Evolutionary conservation across 2,888 invertebrate species (phyloP).

Genomic region (Nomada lathburiana): DNA sequence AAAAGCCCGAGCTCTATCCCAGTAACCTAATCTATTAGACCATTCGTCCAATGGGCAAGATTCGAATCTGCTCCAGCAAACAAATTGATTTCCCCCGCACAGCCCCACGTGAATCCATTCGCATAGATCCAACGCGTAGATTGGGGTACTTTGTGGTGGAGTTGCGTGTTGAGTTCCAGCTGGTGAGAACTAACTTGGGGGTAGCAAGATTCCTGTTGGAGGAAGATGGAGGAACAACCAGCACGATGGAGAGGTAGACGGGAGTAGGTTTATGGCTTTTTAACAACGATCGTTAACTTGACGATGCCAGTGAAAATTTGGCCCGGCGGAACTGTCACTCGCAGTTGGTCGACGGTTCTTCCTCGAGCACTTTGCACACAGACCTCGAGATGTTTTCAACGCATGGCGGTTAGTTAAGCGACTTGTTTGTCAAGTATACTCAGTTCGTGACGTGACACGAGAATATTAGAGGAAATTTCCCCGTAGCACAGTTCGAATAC

Average conservation of each 20-base stretch:
- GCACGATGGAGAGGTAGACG: constrained; percentile 21
- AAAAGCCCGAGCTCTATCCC: not conserved
- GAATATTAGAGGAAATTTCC: not conserved
- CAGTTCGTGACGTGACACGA: not conserved
- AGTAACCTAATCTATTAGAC: not conserved
- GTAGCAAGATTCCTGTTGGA: not conserved
- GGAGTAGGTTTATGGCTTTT: constrained; percentile 67
- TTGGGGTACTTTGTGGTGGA: not conserved
- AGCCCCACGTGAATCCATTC: not conserved
- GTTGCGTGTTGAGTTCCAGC: not conserved
- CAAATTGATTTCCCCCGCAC: constrained; percentile 5
- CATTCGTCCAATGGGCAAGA: not conserved
- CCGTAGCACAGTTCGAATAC: not conserved
- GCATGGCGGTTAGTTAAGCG: constrained; percentile 21
- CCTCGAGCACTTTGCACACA: constrained; percentile 15
- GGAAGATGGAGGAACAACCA: constrained; percentile 9
- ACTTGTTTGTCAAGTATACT: constrained; percentile 13
- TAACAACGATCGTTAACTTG: constrained; percentile 69
- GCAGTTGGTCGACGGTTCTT: constrained; percentile 42
- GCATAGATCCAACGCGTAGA: not conserved
- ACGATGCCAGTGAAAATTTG: constrained; percentile 42
- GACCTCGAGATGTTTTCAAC: constrained; percentile 22
- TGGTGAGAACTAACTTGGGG: not conserved
- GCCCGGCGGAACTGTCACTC: constrained; percentile 25
- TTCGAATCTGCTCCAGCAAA: not conserved